These are phyloP conservation scores for Aramus guarauna DNA, from an alignment of 2,113 vertebrate species.

Conservation along the genomic window DNA sequence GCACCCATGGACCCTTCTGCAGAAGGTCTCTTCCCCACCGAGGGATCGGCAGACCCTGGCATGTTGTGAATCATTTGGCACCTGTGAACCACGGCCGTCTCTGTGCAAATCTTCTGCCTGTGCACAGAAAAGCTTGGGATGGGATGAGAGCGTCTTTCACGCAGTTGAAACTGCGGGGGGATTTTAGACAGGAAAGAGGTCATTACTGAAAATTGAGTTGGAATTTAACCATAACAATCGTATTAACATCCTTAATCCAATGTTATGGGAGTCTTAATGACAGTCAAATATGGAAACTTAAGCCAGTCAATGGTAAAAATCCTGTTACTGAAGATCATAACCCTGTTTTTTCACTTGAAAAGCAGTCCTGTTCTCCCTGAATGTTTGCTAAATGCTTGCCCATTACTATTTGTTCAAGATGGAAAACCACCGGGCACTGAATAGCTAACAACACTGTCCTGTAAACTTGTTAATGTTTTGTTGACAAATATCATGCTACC, in stretches of 20 bases:
- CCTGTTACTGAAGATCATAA: not conserved
- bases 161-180: not conserved
- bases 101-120: not conserved
- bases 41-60: not conserved
- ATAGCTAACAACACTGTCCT: not conserved
- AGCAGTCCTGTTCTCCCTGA: not conserved
- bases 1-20: not conserved
- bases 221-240: not conserved
- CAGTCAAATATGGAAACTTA: not conserved
- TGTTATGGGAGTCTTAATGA: not conserved
- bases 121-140: not conserved
- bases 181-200: not conserved
- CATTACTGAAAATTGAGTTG: not conserved
- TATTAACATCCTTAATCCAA: not conserved
- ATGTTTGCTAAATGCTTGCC: not conserved
- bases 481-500: not conserved
- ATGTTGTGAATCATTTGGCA: not conserved
- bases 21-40: rapidly evolving
- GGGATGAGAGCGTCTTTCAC: not conserved
- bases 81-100: not conserved
- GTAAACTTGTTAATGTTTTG: not conserved
- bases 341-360: not conserved
- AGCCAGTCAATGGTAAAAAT: not conserved
- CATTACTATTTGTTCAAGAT: not conserved
- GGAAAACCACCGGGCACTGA: not conserved